These are phyloP conservation scores for Ichneumon xanthorius DNA, from an alignment of 2,888 invertebrate species.

Conservation along the genomic window DNA sequence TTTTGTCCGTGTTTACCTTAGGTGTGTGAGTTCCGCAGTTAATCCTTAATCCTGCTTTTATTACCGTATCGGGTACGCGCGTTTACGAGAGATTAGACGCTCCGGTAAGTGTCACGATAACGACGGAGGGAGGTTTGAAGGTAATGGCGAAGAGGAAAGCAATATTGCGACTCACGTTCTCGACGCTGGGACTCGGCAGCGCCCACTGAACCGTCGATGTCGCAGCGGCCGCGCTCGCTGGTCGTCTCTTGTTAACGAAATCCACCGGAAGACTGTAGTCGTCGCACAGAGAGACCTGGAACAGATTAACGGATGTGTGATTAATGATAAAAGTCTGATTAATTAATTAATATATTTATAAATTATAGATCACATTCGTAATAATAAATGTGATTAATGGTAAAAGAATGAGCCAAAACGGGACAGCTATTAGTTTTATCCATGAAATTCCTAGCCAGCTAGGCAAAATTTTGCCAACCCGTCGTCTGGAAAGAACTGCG, in stretches of 20 bases:
- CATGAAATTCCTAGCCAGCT: too few species aligned
- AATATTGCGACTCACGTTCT: conserved; percentile 84
- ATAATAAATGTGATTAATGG: too few species aligned
- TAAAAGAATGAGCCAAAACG: too few species aligned
- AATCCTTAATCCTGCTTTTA: conserved; percentile 33
- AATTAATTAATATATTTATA: too few species aligned
- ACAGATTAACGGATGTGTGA: conserved; percentile 71
- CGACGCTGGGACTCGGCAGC: conserved; percentile 86
- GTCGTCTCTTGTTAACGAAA: conserved; percentile 90
- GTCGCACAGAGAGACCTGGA: conserved; percentile 94
- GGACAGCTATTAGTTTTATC: too few species aligned
- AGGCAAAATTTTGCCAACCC: too few species aligned
- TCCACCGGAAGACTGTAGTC: conserved; percentile 95
- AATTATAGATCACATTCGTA: too few species aligned
- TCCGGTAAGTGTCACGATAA: conserved; percentile 36
- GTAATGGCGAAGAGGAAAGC: not conserved
- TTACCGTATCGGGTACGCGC: conserved; percentile 15
- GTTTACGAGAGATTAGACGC: conserved; percentile 43
- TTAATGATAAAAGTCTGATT: too few species aligned
- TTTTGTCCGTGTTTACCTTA: too few species aligned
- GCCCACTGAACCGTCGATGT: conserved; percentile 87
- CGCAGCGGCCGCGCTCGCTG: conserved; percentile 87
- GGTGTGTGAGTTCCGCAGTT: conserved; percentile 14
- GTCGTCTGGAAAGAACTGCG: too few species aligned
- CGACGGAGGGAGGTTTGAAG: not conserved